Evolutionary conservation across 2,113 vertebrate species (phyloP).

Genomic region (Anoura caudifer): DNA sequence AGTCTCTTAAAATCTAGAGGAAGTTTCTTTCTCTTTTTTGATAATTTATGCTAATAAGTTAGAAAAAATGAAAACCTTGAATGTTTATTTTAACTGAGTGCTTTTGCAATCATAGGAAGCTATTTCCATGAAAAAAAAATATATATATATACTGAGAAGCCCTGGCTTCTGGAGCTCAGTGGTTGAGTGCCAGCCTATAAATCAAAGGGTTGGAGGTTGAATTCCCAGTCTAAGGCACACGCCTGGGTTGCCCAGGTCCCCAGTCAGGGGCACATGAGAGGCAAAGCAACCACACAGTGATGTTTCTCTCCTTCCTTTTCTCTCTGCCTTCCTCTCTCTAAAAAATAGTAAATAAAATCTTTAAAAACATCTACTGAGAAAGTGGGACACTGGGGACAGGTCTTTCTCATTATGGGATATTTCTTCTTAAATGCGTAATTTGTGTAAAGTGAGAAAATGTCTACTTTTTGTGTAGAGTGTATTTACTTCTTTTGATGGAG

Average conservation of each 20-base stretch:
- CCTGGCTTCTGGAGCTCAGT: too few relatives aligned
- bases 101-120: neutral
- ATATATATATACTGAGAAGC: neutral
- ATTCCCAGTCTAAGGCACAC: too few relatives aligned
- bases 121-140: neutral
- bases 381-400: accelerated
- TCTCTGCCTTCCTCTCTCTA: too few relatives aligned
- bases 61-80: neutral
- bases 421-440: neutral
- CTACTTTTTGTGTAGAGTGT: neutral
- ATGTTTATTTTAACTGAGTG: neutral
- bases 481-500: constrained; percentile 19
- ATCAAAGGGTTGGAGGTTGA: too few relatives aligned
- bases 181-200: too few relatives aligned
- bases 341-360: too few relatives aligned
- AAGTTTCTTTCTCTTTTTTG: neutral
- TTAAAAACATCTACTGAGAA: neutral
- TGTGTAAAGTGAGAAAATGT: neutral
- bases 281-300: too few relatives aligned
- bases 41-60: neutral
- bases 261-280: too few relatives aligned
- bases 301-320: too few relatives aligned
- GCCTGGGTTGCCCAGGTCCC: too few relatives aligned
- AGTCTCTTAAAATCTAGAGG: neutral
- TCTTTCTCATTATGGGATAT: neutral